A percentile compares a stretch with the other conserved stretches of the same genome.
phyloP scores from a whole-genome alignment of 2,888 invertebrate genomes.

The Tuta absoluta region DNA sequence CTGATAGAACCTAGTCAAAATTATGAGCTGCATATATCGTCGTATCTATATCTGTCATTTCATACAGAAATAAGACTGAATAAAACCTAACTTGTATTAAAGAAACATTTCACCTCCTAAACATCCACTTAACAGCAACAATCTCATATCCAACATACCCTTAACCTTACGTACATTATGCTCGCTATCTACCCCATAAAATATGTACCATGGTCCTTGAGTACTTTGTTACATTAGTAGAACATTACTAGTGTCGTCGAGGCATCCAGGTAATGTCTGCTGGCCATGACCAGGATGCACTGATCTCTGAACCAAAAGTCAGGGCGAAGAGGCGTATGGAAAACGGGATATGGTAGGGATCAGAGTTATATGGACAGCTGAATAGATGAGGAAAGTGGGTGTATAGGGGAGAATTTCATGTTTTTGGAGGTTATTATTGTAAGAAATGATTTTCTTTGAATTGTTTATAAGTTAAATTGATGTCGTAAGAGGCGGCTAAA shows the following conservation, averaged over 20 bases:
- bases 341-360: slow-evolving; percentile 26
- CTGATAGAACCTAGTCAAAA: too few relatives aligned
- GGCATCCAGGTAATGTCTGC: slow-evolving; percentile 55
- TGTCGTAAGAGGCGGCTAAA: not conserved
- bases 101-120: not conserved
- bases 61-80: too few relatives aligned
- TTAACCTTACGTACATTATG: slow-evolving; percentile 11
- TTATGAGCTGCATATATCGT: too few relatives aligned
- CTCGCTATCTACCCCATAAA: slow-evolving; percentile 19
- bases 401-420: slow-evolving; percentile 32
- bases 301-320: not conserved
- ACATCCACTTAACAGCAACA: not conserved
- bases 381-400: slow-evolving; percentile 36
- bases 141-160: slow-evolving; percentile 7
- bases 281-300: slow-evolving; percentile 14
- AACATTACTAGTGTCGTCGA: slow-evolving; percentile 51
- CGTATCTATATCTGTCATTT: too few relatives aligned
- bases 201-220: slow-evolving; percentile 28
- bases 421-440: not conserved
- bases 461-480: not conserved
- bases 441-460: not conserved
- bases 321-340: not conserved
- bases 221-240: slow-evolving; percentile 50
- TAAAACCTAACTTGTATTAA: too few relatives aligned
- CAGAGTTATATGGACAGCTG: slow-evolving; percentile 33